These are phyloP conservation scores for Cyclophora albipunctata DNA, from an alignment of 2,888 invertebrate genomes.

Conservation along the genomic window DNA sequence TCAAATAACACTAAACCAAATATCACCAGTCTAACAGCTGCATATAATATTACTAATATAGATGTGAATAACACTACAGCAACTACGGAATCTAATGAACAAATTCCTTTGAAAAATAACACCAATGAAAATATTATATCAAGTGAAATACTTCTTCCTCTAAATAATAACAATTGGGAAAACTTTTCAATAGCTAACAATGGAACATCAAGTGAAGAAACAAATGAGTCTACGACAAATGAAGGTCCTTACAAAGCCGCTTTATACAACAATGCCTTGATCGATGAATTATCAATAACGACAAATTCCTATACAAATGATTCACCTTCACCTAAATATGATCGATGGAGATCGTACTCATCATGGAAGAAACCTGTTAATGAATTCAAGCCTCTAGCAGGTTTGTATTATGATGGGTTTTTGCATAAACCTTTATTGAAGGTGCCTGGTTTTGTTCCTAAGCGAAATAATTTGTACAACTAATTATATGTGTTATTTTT, in stretches of 20 bases:
- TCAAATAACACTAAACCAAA: no score
- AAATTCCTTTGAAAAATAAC: background rate
- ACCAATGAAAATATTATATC: slow-evolving; percentile 1
- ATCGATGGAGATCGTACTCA: slow-evolving; percentile 50
- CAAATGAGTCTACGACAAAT: slow-evolving; percentile 18
- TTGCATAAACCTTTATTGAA: slow-evolving; percentile 48
- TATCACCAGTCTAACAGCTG: no score
- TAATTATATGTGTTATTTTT: background rate
- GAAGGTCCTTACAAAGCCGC: slow-evolving; percentile 38
- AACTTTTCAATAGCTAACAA: background rate
- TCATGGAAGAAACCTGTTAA: slow-evolving; percentile 19
- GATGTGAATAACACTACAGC: background rate
- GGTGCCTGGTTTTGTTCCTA: slow-evolving; percentile 39
- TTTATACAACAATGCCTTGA: slow-evolving; percentile 38
- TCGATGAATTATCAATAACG: slow-evolving; percentile 54
- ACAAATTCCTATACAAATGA: slow-evolving; percentile 46
- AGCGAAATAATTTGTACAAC: slow-evolving; percentile 6
- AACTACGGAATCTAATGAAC: background rate
- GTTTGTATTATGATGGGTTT: slow-evolving; percentile 65
- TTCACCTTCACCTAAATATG: slow-evolving; percentile 35
- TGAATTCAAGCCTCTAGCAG: slow-evolving; percentile 59
- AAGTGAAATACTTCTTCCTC: slow-evolving; percentile 14
- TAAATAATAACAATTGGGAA: slow-evolving; percentile 12
- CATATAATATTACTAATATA: no score
- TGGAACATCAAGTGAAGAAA: slow-evolving; percentile 5